Evolutionary conservation across 2,113 vertebrate species (phyloP).

Genomic region (Raja brachyura): DNA sequence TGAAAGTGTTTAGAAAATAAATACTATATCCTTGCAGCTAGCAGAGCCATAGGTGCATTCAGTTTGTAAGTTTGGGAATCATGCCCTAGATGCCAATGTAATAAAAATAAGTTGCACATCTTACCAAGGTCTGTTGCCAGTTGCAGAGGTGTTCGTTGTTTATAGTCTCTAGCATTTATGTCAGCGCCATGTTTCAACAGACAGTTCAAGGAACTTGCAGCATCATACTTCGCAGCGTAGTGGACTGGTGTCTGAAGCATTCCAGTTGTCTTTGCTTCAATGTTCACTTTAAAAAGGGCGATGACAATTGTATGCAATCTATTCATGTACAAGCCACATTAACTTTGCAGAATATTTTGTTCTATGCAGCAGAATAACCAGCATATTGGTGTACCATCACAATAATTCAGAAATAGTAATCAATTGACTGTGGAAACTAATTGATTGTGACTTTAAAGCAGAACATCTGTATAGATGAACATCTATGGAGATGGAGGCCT

Average conservation of each 20-base stretch:
- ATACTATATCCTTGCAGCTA: not conserved
- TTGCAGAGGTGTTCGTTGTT: conserved; percentile 41
- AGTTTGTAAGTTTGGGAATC: not conserved
- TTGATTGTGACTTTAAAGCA: not conserved
- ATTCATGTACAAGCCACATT: not conserved
- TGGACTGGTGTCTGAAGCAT: conserved; percentile 41
- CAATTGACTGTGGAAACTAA: not conserved
- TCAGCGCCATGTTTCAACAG: conserved; percentile 39
- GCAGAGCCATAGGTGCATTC: not conserved
- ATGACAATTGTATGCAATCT: not conserved
- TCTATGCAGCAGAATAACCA: no score
- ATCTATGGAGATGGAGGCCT: no score
- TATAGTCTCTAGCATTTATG: conserved; percentile 39
- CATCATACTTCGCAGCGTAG: conserved; percentile 43
- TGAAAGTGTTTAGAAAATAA: not conserved
- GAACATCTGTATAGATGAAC: no score
- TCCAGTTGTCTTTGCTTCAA: conserved; percentile 36
- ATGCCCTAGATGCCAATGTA: not conserved
- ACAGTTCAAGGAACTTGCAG: conserved; percentile 26
- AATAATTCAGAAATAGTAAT: not conserved
- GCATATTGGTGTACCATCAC: not conserved
- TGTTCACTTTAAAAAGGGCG: conserved; percentile 17
- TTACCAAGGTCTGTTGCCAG: conserved; percentile 42
- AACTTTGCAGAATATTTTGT: not conserved
- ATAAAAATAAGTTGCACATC: not conserved